These are phyloP conservation scores for Andrena flavipes DNA, from an alignment of 2,888 invertebrate genomes.

Conservation along the genomic window DNA sequence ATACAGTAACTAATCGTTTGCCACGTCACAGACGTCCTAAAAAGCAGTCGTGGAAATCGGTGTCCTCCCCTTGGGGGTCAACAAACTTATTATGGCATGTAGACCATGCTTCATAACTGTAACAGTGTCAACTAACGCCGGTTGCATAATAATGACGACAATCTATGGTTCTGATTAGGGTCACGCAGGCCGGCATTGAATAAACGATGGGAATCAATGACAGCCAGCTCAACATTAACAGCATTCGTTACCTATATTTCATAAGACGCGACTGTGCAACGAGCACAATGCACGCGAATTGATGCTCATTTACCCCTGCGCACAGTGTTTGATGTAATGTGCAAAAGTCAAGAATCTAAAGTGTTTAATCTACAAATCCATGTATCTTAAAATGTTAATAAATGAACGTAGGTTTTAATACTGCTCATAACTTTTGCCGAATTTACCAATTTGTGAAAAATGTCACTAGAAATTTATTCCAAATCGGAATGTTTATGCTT, in stretches of 20 bases:
- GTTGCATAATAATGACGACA: conserved; percentile 62
- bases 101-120: conserved; percentile 44
- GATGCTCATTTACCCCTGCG: conserved; percentile 21
- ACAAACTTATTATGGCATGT: conserved; percentile 49
- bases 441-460: no score
- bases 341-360: no score
- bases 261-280: neutral
- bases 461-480: no score
- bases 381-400: no score
- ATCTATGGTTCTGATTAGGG: conserved; percentile 63
- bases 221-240: conserved; percentile 23
- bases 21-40: neutral
- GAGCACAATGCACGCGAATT: conserved; percentile 36
- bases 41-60: conserved; percentile 5
- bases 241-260: conserved; percentile 28
- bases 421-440: no score
- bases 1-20: no score
- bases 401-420: no score
- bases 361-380: no score
- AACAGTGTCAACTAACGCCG: conserved; percentile 52
- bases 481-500: no score
- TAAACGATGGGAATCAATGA: conserved; percentile 48
- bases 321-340: no score
- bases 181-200: conserved; percentile 41
- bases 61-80: conserved; percentile 21